Conservation (phyloP, 2,888 invertebrate species). For the Bombylius major region DNA sequence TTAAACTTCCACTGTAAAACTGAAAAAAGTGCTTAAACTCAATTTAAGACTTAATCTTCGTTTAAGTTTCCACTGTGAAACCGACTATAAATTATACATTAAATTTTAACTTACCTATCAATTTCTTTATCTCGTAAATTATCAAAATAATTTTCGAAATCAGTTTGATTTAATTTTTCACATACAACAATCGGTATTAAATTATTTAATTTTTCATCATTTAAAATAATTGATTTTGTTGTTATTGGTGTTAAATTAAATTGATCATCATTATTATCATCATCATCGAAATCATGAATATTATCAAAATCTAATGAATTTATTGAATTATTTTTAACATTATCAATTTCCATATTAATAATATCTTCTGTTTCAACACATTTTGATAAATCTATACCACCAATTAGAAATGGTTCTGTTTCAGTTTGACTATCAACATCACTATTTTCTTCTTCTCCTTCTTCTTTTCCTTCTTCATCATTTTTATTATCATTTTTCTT, state of each 20-base stretch:
- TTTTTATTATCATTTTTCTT: not conserved
- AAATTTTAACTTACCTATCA: constrained; percentile 20
- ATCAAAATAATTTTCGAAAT: constrained; percentile 16
- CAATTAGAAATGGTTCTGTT: not conserved
- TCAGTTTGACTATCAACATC: not conserved
- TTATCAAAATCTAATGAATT: not conserved
- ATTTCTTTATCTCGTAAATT: constrained; percentile 27
- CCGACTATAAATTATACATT: not conserved
- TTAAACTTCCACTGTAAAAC: too few relatives aligned
- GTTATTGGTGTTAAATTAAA: not conserved
- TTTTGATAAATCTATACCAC: not conserved
- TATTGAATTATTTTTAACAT: not conserved
- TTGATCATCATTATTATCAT: not conserved
- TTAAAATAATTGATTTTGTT: not conserved
- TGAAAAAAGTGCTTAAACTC: too few relatives aligned
- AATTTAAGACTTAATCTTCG: too few relatives aligned
- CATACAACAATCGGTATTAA: not conserved
- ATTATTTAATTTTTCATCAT: constrained; percentile 1
- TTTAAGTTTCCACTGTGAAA: too few relatives aligned
- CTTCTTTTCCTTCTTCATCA: not conserved
- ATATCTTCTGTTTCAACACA: not conserved
- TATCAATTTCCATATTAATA: not conserved
- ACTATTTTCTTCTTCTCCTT: not conserved
- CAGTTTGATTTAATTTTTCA: constrained; percentile 6
- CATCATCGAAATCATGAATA: not conserved